Evolutionary conservation across 2,113 vertebrate genomes (phyloP), one percentile per base, ranked within the genome.

Genomic region (Carettochelys insculpta): DNA sequence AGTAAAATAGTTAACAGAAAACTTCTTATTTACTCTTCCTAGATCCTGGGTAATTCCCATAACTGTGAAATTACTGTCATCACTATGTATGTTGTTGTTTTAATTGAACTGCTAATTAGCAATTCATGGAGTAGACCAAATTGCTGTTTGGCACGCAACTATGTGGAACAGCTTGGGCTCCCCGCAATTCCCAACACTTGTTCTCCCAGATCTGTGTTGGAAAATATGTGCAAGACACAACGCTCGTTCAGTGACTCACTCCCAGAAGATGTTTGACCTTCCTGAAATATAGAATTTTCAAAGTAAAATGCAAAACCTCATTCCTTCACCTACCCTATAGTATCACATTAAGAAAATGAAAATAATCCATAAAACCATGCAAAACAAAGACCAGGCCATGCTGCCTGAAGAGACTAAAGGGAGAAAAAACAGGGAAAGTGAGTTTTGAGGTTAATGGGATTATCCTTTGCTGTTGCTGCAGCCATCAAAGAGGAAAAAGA

Each of bases 91-190:
- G 87, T 84, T 89, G 85, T 85, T 96, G 50, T 82, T 96, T 93
- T 95, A 95, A 93, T 96, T 96, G 95, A 95, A 95, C 95, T 94
- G 80, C 92, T 95, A 96, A 97, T 96, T 96, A 95, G 92, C 75
- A 94, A 77, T 93, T 96, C 92, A 85, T 65, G 31, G 53, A 92
- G 78, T 88, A 94, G 83, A 93, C 86, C 92, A 90, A 94, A 95
- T 92, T 95, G 84, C 50, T 93, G n/a, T 65, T 94, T 97, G 90
- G 85, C 90, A 76, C 34, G 45, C 47, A 68, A 24, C 41, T 68
- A 7, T 54, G 68, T 83, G 71, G 47, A 82, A 89, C 19, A 77
- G 88, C 16, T 92, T 93, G 90, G 78, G 31, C 45, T 88, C 77
- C 80, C 77, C 75, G 50, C 76, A 1, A 80, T 85, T 90, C 53